Evolutionary conservation across 2,888 invertebrate genomes (phyloP), one percentile per base, ranked within the genome.

Genomic region (Drosophila mimica): DNA sequence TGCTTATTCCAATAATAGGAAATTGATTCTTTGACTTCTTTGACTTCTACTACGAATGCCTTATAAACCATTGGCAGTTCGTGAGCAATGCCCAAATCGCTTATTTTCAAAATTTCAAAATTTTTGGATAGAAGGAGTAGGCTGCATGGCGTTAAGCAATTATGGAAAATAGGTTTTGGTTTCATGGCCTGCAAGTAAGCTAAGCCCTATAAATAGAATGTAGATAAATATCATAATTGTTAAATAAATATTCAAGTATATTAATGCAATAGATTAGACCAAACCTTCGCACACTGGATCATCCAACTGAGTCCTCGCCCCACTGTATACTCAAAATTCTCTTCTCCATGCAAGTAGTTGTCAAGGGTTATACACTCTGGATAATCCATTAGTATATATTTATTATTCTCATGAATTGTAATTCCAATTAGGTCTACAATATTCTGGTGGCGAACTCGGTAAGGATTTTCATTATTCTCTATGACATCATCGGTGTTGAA

Each of bases 201-300:
- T 15, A 40, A 30, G 11, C 69, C 74, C 69, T 75, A 15, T n/a
- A 60, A 54, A 6, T 15, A 17, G 2, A 8, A 38, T 38, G 17
- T 11, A 0, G 7, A 38, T 17, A 8, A 38, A 38, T 3, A 38
- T 38, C 3, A 33, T 9, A 33, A 38, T 11, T 17, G 15, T 36
- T 54, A 28, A 54, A 38, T 38, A 17, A 38, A 1, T 38, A 38
- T 38, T 38, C 15, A 15, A 17, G 15, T 17, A 15, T 36, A 17
- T 36, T 17, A 8, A 38, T 38, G 15, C 9, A 28, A 15, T 25
- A 15, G 15, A 2, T n/a, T 8, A 1, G 3, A 58, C 15, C 53
- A 4, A 15, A 64, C 64, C 58, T 49, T 30, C 33, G n/a, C n/a
- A n/a, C 38, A 64, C 36, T 67, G 64, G 3, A 8, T 36, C 64